Conservation (phyloP, 2,888 invertebrate species). For the Ctenicera cuprea region DNA sequence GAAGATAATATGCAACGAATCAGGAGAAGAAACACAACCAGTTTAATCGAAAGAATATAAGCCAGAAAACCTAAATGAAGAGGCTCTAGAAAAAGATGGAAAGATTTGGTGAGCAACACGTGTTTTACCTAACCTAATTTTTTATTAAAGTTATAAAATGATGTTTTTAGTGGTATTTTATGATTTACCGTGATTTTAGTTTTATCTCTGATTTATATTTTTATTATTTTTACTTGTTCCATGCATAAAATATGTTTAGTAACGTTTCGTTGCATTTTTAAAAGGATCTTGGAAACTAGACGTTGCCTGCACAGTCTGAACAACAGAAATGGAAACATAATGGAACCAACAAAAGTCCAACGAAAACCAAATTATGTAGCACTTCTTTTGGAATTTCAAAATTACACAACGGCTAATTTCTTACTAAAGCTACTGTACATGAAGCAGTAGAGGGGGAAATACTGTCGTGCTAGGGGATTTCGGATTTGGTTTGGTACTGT, state of each 20-base stretch:
- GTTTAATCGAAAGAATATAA: slow-evolving; percentile 41
- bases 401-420: no score
- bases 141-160: slow-evolving; percentile 29
- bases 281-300: slow-evolving; percentile 96
- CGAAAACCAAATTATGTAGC: slow-evolving; percentile 94
- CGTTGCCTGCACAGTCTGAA: slow-evolving; percentile 91
- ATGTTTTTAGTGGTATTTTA: slow-evolving; percentile 14
- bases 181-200: slow-evolving; percentile 41
- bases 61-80: slow-evolving; percentile 54
- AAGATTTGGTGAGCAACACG: slow-evolving; percentile 76
- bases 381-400: no score
- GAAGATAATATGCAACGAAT: slow-evolving; percentile 34
- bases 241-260: neutral
- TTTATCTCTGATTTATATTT: slow-evolving; percentile 41
- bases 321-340: slow-evolving; percentile 98
- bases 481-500: no score
- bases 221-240: neutral
- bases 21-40: slow-evolving; percentile 31
- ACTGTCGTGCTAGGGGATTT: no score
- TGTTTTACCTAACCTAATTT: slow-evolving; percentile 41
- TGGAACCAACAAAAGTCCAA: slow-evolving; percentile 95
- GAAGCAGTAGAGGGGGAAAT: no score
- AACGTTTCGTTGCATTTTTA: neutral
- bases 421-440: no score
- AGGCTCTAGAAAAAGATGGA: slow-evolving; percentile 71